Evolutionary conservation across 1,140 invertebrate species (phyloP).

Genomic region (Drosophila sucinea): DNA sequence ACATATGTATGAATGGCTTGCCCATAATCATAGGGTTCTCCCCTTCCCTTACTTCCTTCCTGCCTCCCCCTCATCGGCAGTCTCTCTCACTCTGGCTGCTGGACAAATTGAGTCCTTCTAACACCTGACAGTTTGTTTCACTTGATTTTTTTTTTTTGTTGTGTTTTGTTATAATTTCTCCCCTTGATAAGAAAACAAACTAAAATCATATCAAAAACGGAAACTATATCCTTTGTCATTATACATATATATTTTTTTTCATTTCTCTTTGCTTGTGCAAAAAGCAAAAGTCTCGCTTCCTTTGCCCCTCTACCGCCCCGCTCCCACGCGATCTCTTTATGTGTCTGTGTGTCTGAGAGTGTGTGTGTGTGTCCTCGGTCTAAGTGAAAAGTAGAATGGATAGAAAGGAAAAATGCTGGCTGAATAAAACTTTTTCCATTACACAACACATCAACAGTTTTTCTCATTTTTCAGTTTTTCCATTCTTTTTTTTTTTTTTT

Average conservation of each 20-base stretch:
- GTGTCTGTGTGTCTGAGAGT: not conserved
- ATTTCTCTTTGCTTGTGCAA: slow-evolving; percentile 33
- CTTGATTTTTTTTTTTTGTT: not conserved
- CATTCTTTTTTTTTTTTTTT: slow-evolving; percentile 38
- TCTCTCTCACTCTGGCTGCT: slow-evolving; percentile 19
- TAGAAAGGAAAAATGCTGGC: slow-evolving; percentile 73
- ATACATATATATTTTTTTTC: not conserved
- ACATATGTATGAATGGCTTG: not conserved
- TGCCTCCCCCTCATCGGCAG: not conserved
- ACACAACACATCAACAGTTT: slow-evolving; percentile 79
- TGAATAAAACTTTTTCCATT: slow-evolving; percentile 80
- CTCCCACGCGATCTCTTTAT: not conserved
- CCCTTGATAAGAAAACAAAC: slow-evolving; percentile 17
- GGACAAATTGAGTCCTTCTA: slow-evolving; percentile 15
- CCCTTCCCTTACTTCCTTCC: not conserved
- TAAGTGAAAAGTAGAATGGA: slow-evolving; percentile 77
- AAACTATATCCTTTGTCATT: slow-evolving; percentile 22
- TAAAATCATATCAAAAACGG: slow-evolving; percentile 23
- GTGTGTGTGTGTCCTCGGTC: slow-evolving; percentile 34
- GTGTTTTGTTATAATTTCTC: slow-evolving; percentile 2
- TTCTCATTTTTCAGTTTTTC: slow-evolving; percentile 60
- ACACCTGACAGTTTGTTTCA: slow-evolving; percentile 10
- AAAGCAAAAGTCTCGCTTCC: slow-evolving; percentile 56
- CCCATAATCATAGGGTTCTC: slow-evolving; percentile 14
- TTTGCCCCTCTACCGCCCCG: not conserved